These are phyloP conservation scores for Otus sunia DNA, from an alignment of 2,113 vertebrate genomes.

Conservation along the genomic window DNA sequence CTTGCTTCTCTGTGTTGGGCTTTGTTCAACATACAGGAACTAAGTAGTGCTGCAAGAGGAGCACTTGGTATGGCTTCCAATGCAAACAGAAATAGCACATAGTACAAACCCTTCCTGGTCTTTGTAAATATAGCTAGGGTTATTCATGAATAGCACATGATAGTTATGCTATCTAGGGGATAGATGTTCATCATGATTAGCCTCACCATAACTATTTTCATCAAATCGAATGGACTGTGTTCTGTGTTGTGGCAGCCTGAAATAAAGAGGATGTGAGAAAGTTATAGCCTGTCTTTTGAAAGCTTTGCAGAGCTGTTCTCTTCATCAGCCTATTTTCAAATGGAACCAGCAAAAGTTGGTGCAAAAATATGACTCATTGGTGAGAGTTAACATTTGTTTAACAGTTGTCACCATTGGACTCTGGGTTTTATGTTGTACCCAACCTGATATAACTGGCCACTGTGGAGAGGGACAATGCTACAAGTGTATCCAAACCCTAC, in stretches of 20 bases:
- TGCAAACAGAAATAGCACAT: background rate
- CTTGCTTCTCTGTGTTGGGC: background rate
- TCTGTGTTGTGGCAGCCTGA: background rate
- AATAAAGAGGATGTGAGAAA: background rate
- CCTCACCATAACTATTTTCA: background rate
- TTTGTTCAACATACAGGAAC: background rate
- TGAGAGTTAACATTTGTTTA: background rate
- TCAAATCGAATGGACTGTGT: background rate
- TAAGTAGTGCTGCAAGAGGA: background rate
- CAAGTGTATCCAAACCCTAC: background rate
- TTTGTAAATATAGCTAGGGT: background rate
- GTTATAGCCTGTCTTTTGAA: background rate
- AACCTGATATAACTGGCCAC: background rate
- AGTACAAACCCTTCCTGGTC: background rate
- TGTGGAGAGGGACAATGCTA: background rate
- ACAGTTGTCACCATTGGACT: background rate
- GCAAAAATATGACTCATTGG: background rate
- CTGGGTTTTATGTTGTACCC: background rate
- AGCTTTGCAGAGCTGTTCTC: background rate
- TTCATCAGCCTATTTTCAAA: background rate
- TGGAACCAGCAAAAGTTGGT: background rate
- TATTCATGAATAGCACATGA: background rate
- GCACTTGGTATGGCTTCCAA: rapidly evolving
- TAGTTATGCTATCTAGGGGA: background rate
- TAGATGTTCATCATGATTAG: rapidly evolving